Evolutionary conservation across 2,113 vertebrate genomes (phyloP), one percentile per base, ranked within the genome.

Genomic region (Nothoprocta pentlandii): DNA sequence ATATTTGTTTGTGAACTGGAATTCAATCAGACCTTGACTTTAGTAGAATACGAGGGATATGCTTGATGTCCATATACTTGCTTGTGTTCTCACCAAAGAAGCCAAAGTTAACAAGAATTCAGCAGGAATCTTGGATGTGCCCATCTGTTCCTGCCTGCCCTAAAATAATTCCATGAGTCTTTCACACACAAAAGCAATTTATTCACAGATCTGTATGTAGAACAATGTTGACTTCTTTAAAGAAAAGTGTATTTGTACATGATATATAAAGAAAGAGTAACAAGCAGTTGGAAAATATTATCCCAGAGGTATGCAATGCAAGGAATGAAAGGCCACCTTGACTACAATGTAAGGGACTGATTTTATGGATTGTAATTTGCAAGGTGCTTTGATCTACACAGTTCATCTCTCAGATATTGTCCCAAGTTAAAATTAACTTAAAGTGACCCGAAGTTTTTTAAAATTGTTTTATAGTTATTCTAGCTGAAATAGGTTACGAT

Each of bases 281-380:
- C 80, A 90, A 93, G 54, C 20, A 59, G 74, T 89, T 71, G 54
- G 79, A 63, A 91, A 90, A 84, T 88, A 63, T 56, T 93, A 59
- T 25, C 34, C 42, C 58, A 68, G 16, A 95, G 80, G 3, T 26
- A 2, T 88, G 51, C 51, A 32, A 58, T 28, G 54, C 54, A 56
- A 56, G 54, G 34, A 91, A 87, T 64, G 56, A 53, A 87, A 91
- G 80, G 23, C 9, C 66, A 28, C 47, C 34, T 83, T 80, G 21
- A 12, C 44, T 81, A 36, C 46, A 15, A 8, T 44, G 20, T 44
- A 26, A 78, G 46, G 28, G 63, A 32, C 3, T 76, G 36, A 51
- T 22, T 42, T 4, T 25, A 26, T 70, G 34, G 91, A 83, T 74
- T 74, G 44, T 32, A 80, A n/a, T 34, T 78, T 80, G 34, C 51